Evolutionary conservation across 2,113 vertebrate species (phyloP).

Genomic region (Agelaius tricolor): DNA sequence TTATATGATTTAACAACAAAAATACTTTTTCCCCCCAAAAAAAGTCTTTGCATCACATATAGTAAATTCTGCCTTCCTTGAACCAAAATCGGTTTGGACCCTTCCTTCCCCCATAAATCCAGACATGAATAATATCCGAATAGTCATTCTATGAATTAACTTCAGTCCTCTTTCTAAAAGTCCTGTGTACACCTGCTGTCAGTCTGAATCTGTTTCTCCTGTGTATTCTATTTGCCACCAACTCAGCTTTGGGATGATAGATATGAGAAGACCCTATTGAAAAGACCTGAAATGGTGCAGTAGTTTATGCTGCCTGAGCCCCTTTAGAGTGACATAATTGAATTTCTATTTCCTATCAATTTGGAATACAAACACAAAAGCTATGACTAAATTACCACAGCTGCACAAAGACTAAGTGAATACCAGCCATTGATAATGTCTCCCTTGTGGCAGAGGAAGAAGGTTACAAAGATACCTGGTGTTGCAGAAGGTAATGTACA

Average conservation of each 20-base stretch:
- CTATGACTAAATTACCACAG: background rate
- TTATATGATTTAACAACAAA: background rate
- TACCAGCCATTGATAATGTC: background rate
- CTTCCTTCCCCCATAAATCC: rapidly evolving
- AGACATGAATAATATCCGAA: background rate
- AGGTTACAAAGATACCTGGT: background rate
- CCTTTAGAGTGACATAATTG: background rate
- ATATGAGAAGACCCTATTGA: background rate
- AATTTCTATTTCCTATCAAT: background rate
- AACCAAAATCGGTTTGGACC: background rate
- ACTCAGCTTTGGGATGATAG: background rate
- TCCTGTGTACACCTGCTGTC: background rate
- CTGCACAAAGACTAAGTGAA: background rate
- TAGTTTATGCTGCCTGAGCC: background rate
- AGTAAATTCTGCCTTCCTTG: background rate
- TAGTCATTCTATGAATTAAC: background rate
- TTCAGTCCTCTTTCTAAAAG: background rate
- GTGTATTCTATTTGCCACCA: background rate
- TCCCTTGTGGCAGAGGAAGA: background rate
- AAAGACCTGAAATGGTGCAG: background rate
- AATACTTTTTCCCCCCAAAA: rapidly evolving
- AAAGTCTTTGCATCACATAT: background rate
- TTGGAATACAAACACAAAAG: background rate
- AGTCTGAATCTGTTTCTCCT: background rate
- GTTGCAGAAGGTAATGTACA: background rate